phyloP scores from a whole-genome alignment of 2,888 invertebrate species.

The Digitonthophagus gazella region DNA sequence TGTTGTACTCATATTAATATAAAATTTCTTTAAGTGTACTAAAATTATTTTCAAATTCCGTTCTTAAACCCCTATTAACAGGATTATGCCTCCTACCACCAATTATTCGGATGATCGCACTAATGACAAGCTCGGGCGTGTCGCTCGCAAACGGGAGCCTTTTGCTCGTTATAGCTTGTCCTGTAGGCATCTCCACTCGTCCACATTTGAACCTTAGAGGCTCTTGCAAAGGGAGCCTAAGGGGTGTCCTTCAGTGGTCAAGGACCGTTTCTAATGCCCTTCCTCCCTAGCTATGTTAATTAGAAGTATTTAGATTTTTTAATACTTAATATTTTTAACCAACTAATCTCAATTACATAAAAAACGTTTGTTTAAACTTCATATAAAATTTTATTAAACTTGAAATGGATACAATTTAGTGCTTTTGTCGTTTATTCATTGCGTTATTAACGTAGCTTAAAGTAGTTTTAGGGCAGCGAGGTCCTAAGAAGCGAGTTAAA shows the following conservation, averaged over 20 bases:
- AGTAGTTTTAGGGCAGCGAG: not conserved
- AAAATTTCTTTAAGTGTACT: no score
- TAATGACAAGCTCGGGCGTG: conserved; percentile 6
- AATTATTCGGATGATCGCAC: conserved; percentile 5
- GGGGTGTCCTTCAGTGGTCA: not conserved
- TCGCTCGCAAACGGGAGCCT: conserved; percentile 11
- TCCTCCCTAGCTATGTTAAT: not conserved
- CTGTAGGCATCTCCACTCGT: not conserved
- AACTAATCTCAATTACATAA: no score
- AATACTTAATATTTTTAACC: no score
- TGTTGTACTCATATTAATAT: no score
- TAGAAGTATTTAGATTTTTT: not conserved
- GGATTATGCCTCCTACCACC: not conserved
- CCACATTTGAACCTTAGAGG: conserved; percentile 1
- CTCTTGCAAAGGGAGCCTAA: not conserved
- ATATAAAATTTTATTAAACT: no score
- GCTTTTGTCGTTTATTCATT: not conserved
- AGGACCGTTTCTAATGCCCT: conserved; percentile 7
- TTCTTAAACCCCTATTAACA: not conserved
- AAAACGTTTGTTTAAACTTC: no score
- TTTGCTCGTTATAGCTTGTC: conserved; percentile 10
- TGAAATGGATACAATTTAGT: not conserved
- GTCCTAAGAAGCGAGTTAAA: conserved; percentile 3
- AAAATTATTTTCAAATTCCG: no score
- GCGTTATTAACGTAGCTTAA: not conserved